phyloP scores from a whole-genome alignment of 2,888 invertebrate species.

The Drosophila paranaensis region DNA sequence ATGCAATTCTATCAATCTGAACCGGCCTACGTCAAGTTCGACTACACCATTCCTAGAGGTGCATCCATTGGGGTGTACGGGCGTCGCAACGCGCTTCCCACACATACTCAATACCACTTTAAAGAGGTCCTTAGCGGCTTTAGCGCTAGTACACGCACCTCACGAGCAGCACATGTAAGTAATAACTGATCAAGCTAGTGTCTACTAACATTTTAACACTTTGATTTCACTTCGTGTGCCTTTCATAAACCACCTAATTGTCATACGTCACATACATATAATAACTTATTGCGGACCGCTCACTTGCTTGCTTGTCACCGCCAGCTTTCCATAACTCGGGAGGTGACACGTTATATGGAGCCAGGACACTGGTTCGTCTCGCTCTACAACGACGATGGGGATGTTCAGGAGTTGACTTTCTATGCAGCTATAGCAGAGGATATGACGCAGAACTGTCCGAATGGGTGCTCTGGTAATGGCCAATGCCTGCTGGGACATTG shows the following conservation, averaged over 20 bases:
- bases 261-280: conserved; percentile 7
- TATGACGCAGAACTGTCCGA: conserved; percentile 97
- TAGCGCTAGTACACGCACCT: conserved; percentile 93
- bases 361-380: conserved; percentile 98
- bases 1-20: conserved; percentile 98
- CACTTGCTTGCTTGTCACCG: conserved; percentile 22
- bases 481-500: conserved; percentile 98
- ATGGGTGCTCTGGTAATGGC: conserved; percentile 98
- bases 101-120: conserved; percentile 98
- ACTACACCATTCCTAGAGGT: conserved; percentile 95
- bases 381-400: conserved; percentile 97
- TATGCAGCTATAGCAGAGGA: conserved; percentile 94
- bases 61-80: conserved; percentile 98
- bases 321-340: conserved; percentile 92
- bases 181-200: conserved; percentile 43
- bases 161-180: conserved; percentile 94
- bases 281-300: conserved; percentile 6
- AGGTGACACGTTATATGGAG: conserved; percentile 97
- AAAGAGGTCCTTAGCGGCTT: conserved; percentile 96
- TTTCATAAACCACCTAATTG: conserved; percentile 42
- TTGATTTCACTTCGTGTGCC: conserved; percentile 57
- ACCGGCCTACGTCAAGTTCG: conserved; percentile 96
- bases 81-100: conserved; percentile 96
- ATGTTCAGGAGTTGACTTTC: conserved; percentile 94
- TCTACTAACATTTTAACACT: conserved; percentile 48